A percentile compares a stretch with the other conserved stretches of the same genome.
Evolutionary conservation across 2,113 vertebrate genomes (phyloP).

Genomic region (Triplophysa dalaica): DNA sequence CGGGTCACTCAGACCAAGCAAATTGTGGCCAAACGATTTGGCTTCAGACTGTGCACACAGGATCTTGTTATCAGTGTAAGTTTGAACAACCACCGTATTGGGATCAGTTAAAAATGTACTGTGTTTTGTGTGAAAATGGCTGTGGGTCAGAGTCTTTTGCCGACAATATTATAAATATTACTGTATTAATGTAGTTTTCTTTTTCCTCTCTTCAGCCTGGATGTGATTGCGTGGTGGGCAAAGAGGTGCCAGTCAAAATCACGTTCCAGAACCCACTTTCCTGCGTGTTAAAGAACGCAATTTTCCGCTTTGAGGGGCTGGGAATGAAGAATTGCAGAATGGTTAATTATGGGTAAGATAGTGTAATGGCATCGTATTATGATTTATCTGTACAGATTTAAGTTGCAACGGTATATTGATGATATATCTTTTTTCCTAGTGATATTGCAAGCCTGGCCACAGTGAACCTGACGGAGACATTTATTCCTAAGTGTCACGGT

Average conservation of each 20-base stretch:
- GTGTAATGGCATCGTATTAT: conserved; percentile 7
- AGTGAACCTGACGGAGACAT: conserved; percentile 68
- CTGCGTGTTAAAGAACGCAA: conserved; percentile 5
- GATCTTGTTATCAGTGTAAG: conserved; percentile 71
- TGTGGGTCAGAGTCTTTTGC: too few relatives aligned
- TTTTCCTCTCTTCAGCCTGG: conserved; percentile 21
- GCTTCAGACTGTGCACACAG: conserved; percentile 80
- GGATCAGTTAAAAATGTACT: too few relatives aligned
- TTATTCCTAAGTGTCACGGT: conserved; percentile 76
- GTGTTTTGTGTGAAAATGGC: too few relatives aligned
- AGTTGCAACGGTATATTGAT: too few relatives aligned
- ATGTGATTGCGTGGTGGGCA: conserved; percentile 31
- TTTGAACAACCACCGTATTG: background rate
- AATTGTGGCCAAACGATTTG: conserved; percentile 83
- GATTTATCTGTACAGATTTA: too few relatives aligned
- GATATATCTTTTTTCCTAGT: background rate
- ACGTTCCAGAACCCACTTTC: conserved; percentile 30
- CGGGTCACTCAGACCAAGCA: conserved; percentile 79
- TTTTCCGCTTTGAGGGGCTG: conserved; percentile 32
- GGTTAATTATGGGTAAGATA: conserved; percentile 28
- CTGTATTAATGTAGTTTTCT: background rate
- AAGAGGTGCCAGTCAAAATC: conserved; percentile 28
- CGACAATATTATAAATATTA: too few relatives aligned
- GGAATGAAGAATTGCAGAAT: conserved; percentile 8
- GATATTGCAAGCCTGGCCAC: conserved; percentile 25